phyloP scores from a whole-genome alignment of 2,797 vertebrate species.

The Acanthurus lineatus region DNA sequence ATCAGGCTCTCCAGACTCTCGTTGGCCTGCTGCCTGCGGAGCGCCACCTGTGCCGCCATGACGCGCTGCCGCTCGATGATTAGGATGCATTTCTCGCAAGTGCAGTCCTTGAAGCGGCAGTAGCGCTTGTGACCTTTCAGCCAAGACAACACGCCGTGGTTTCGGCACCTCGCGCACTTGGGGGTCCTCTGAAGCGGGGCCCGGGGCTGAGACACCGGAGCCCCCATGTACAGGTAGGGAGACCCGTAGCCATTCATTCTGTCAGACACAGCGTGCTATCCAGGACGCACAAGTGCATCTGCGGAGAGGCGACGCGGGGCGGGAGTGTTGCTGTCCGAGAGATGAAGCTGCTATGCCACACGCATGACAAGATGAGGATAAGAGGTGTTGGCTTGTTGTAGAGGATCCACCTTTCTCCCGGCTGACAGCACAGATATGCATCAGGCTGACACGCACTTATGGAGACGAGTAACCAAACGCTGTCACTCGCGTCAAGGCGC shows the following conservation, averaged over 20 bases:
- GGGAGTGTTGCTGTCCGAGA: conserved; percentile 53
- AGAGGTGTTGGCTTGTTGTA: conserved; percentile 71
- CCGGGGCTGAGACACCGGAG: conserved; percentile 93
- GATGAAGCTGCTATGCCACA: conserved; percentile 72
- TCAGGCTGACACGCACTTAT: conserved; percentile 77
- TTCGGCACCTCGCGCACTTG: conserved; percentile 96
- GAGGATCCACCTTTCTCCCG: conserved; percentile 77
- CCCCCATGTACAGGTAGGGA: conserved; percentile 96
- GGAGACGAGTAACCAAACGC: conserved; percentile 78
- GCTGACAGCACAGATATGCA: conserved; percentile 78
- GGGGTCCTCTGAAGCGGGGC: conserved; percentile 95
- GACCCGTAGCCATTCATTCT: conserved; percentile 96
- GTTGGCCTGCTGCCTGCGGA: conserved; percentile 95
- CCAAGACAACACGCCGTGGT: conserved; percentile 97
- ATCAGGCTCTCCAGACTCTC: conserved; percentile 96
- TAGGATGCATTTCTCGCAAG: conserved; percentile 97
- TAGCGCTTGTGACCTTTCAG: conserved; percentile 98
- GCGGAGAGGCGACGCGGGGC: conserved; percentile 49
- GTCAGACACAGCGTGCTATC: conserved; percentile 51
- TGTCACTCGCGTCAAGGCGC: conserved; percentile 62
- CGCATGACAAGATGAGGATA: conserved; percentile 66
- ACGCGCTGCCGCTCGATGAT: conserved; percentile 97
- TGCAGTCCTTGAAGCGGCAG: conserved; percentile 98
- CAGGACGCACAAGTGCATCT: conserved; percentile 58
- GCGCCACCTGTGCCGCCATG: conserved; percentile 98